Evolutionary conservation across 2,888 invertebrate species (phyloP).

Genomic region (Dendrolimus pini): DNA sequence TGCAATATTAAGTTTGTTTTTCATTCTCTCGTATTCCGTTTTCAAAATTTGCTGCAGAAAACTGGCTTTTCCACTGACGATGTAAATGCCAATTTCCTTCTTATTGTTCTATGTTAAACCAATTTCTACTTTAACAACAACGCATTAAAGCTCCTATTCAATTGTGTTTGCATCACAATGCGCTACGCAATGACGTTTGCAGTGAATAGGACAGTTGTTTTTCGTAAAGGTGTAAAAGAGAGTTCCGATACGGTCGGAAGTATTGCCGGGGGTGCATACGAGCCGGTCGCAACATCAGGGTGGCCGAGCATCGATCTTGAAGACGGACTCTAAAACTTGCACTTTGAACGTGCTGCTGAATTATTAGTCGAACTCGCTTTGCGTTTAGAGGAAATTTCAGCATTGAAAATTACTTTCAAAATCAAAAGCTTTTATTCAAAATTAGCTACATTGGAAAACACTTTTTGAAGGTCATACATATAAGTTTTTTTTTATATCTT

Average conservation of each 20-base stretch:
- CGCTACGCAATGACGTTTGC: conserved; percentile 74
- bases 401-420: too few relatives aligned
- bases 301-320: conserved; percentile 65
- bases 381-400: too few relatives aligned
- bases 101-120: conserved; percentile 21
- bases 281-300: conserved; percentile 41
- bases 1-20: conserved; percentile 32
- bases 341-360: conserved; percentile 14
- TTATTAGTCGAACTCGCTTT: too few relatives aligned
- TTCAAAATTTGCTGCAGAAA: conserved; percentile 68
- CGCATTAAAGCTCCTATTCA: conserved; percentile 29
- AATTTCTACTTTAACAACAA: conserved; percentile 29
- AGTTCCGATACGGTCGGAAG: conserved; percentile 38
- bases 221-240: conserved; percentile 34
- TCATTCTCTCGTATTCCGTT: conserved; percentile 56
- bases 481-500: too few relatives aligned
- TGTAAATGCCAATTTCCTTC: conserved; percentile 74
- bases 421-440: too few relatives aligned
- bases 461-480: too few relatives aligned
- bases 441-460: too few relatives aligned
- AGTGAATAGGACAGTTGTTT: conserved; percentile 36
- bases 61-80: conserved; percentile 69
- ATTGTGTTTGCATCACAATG: conserved; percentile 36
- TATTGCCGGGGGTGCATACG: conserved; percentile 61
- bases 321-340: conserved; percentile 31